These are phyloP conservation scores for Drepanosiphum platanoidis DNA, from an alignment of 2,888 invertebrate genomes.

Conservation along the genomic window DNA sequence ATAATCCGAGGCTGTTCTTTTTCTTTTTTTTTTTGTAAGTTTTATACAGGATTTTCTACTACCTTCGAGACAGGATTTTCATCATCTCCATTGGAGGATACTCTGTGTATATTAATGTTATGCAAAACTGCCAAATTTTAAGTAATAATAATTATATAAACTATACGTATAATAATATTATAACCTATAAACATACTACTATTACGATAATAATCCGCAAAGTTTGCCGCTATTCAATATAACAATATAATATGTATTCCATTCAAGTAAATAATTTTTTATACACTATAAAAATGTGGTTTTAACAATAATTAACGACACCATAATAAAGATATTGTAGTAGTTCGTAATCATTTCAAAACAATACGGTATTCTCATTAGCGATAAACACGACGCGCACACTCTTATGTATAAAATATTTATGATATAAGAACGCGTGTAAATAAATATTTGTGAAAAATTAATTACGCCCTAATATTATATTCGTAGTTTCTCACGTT, in stretches of 20 bases:
- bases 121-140: constrained; percentile 40
- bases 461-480: background rate
- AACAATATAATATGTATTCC: background rate
- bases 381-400: background rate
- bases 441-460: background rate
- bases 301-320: background rate
- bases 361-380: background rate
- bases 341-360: background rate
- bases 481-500: background rate
- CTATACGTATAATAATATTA: no score
- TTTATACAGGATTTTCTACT: background rate
- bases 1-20: background rate
- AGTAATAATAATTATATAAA: no score
- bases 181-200: background rate
- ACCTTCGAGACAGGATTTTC: background rate
- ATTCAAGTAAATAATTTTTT: background rate
- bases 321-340: background rate
- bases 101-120: constrained; percentile 15
- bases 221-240: background rate
- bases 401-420: background rate
- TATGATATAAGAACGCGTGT: background rate
- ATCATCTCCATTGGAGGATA: constrained; percentile 7
- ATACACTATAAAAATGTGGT: background rate
- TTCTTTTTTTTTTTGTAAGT: background rate
- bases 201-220: background rate